These are phyloP conservation scores for Periophthalmus modestus DNA, from an alignment of 2,113 vertebrate species.

Conservation along the genomic window DNA sequence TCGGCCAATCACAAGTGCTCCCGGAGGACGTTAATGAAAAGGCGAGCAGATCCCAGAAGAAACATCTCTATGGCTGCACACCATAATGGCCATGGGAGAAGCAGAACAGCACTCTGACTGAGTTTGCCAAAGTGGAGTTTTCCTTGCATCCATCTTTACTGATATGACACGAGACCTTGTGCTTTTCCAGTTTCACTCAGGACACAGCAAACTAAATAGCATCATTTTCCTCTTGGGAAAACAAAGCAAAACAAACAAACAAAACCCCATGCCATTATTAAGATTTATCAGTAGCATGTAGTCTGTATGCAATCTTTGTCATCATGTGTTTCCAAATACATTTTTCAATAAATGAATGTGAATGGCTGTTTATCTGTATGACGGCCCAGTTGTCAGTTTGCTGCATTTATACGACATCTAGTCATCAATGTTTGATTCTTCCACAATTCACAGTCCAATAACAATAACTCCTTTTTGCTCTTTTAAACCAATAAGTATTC, in stretches of 20 bases:
- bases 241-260: constrained; percentile 36
- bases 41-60: constrained; percentile 52
- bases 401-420: not conserved
- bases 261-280: too few species aligned
- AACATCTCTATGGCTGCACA: constrained; percentile 22
- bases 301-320: not conserved
- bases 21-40: constrained; percentile 69
- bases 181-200: constrained; percentile 1
- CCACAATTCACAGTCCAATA: not conserved
- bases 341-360: not conserved
- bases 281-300: not conserved
- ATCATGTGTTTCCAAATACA: not conserved
- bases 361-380: not conserved
- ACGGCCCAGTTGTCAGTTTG: not conserved
- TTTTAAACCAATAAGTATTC: not conserved
- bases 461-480: not conserved
- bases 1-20: constrained; percentile 65
- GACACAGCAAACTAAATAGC: constrained; percentile 9
- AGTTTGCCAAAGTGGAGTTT: constrained; percentile 21
- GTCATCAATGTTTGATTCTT: not conserved
- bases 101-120: constrained; percentile 1
- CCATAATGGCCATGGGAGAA: constrained; percentile 34
- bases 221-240: not conserved
- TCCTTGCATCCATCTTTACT: not conserved
- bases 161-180: constrained; percentile 4